phyloP scores from a whole-genome alignment of 2,888 invertebrate species.

The Ptychoptera albimana region DNA sequence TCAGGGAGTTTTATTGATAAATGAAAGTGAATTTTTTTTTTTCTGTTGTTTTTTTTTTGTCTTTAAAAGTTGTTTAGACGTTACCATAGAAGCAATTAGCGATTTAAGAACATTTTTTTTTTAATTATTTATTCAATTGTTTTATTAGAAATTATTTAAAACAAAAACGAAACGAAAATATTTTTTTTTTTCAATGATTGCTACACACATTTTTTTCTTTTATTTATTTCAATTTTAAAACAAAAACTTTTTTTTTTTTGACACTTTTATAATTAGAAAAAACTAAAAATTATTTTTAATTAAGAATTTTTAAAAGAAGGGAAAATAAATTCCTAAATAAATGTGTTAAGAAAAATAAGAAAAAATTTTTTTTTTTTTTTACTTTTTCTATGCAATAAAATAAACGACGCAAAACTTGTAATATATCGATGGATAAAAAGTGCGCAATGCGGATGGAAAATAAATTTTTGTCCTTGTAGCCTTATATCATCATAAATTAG shows the following conservation, averaged over 20 bases:
- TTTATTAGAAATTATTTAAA: neutral
- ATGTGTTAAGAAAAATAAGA: neutral
- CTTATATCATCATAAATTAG: conserved; percentile 4
- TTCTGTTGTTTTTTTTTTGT: too few species aligned
- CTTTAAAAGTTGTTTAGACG: neutral
- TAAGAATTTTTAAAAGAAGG: neutral
- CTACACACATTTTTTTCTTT: neutral
- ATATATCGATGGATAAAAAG: conserved; percentile 7
- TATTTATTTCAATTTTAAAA: neutral
- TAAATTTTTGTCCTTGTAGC: conserved; percentile 15
- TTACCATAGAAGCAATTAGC: neutral
- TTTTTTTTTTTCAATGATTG: neutral
- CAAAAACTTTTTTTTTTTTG: too few species aligned
- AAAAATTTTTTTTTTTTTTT: too few species aligned
- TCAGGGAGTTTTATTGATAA: neutral
- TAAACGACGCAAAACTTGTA: neutral
- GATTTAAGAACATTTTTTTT: too few species aligned
- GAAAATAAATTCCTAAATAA: neutral
- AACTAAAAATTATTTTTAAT: too few species aligned
- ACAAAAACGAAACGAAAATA: neutral
- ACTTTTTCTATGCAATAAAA: neutral
- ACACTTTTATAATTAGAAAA: too few species aligned
- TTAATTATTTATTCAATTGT: neutral
- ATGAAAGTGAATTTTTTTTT: too few species aligned
- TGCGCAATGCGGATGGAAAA: conserved; percentile 14